Base-by-base conservation (phyloP, 2,113 vertebrate genomes). In the Stigmatopora argus region DNA sequence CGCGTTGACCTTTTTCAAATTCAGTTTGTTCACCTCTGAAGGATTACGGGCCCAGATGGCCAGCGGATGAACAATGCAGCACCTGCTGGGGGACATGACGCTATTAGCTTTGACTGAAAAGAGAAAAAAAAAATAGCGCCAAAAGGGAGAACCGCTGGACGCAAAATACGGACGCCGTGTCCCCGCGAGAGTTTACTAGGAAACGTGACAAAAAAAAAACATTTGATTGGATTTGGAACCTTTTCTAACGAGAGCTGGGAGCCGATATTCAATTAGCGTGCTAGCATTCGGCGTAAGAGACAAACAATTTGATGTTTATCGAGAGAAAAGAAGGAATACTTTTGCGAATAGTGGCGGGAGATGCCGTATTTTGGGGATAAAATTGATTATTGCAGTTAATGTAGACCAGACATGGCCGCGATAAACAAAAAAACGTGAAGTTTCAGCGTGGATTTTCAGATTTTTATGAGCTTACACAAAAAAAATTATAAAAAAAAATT, bases 11-110 rank as follows among this genome's bases (percentile, higher is more conserved):
- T 88, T 89, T 89, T 87, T 83, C 81, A 73, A 82, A 85, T 89
- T 83, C 85, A 87, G 62, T 83, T 77, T 87, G 84, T 85, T 82
- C 80, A 88, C 74, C 80, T 88, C 80, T 61, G 35, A 72, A 86
- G 89, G 90, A 90, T 91, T 90, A 91, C 71, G 51, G 76, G 78
- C 77, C 85, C 90, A 92, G 89, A 90, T 90, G 90, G 89, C 83
- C 79, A 67, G 67, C 75, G 75, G 80, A 78, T 67, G 82, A 89
- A 92, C 89, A 92, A 89, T 88, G 76, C 82, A 84, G 87, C 90
- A 90, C 90, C 89, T 90, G 90, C 87, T 78, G 71, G 79, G 70
- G 71, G 72, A 79, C 70, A 62, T 34, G 59, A 69, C 47, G 64
- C 85, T 85, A 83, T 86, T 76, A 85, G 65, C 46, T 74, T 78